A percentile compares a stretch with the other conserved stretches of the same genome.
These are phyloP conservation scores for Subacronicta megacephala DNA, from an alignment of 2,888 invertebrate genomes.

Conservation along the genomic window DNA sequence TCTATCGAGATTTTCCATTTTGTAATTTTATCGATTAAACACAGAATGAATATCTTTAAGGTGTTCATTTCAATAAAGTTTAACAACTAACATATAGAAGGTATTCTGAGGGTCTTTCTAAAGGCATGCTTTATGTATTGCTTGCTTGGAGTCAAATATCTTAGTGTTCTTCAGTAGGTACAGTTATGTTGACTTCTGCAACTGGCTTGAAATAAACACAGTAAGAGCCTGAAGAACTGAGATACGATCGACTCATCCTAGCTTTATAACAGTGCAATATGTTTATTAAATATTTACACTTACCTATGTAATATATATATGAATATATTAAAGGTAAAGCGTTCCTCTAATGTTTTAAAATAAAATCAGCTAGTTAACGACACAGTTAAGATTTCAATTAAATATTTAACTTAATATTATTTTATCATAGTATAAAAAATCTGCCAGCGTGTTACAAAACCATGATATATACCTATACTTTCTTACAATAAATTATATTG, in stretches of 20 bases:
- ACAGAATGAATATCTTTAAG: no score
- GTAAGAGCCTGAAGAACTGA: slow-evolving; percentile 1
- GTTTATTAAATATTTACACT: background rate
- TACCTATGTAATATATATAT: background rate
- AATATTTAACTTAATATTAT: background rate
- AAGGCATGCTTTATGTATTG: background rate
- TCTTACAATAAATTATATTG: background rate
- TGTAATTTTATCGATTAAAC: no score
- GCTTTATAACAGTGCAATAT: background rate
- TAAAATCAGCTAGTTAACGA: background rate
- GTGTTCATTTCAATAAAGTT: no score
- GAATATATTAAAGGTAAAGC: background rate
- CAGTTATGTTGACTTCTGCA: slow-evolving; percentile 9
- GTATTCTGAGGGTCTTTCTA: no score
- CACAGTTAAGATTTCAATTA: background rate
- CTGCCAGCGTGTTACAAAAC: slow-evolving; percentile 2
- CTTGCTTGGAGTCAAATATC: background rate
- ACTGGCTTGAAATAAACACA: slow-evolving; percentile 25
- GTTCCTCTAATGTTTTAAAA: slow-evolving; percentile 1
- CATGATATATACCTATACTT: background rate
- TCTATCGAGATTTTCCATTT: no score
- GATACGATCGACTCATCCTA: slow-evolving; percentile 10
- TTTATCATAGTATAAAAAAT: slow-evolving; percentile 1
- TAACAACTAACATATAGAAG: no score
- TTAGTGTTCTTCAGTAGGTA: background rate